Conservation (phyloP, 2,888 invertebrate species). For the Cerastis rubricosa region DNA sequence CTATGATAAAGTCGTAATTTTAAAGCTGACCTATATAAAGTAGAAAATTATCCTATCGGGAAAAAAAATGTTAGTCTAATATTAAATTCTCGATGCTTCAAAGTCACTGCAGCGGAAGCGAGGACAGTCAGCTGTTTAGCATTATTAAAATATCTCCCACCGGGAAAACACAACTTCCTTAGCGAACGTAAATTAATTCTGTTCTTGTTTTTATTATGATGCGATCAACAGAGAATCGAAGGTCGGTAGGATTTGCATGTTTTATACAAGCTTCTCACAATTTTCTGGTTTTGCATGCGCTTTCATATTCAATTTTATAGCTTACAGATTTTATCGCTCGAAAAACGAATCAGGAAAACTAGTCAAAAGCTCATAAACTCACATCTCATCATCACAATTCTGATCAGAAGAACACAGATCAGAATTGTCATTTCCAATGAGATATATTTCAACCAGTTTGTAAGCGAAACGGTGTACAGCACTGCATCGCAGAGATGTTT, state of each 20-base stretch:
- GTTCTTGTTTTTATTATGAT: conserved; percentile 44
- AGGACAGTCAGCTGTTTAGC: conserved; percentile 82
- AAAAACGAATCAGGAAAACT: background rate
- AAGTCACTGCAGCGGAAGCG: conserved; percentile 75
- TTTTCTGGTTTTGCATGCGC: background rate
- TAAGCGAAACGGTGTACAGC: conserved; percentile 2
- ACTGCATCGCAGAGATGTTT: background rate
- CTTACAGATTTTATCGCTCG: background rate
- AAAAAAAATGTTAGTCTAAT: conserved; percentile 14
- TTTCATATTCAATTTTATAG: background rate
- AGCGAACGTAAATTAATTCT: conserved; percentile 56
- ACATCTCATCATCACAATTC: too few species aligned
- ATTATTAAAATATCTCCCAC: conserved; percentile 84
- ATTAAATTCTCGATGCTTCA: conserved; percentile 18
- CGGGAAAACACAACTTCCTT: conserved; percentile 68
- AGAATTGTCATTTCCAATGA: background rate
- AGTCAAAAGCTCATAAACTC: background rate
- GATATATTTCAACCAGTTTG: conserved; percentile 16
- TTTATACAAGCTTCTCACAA: conserved; percentile 17
- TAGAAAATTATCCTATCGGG: background rate
- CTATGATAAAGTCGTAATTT: background rate
- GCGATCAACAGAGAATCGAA: conserved; percentile 44
- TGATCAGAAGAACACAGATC: conserved; percentile 11
- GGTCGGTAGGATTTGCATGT: conserved; percentile 32
- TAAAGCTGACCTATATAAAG: background rate